These are phyloP conservation scores for Battus philenor DNA, from an alignment of 1,140 invertebrate genomes.

Conservation along the genomic window DNA sequence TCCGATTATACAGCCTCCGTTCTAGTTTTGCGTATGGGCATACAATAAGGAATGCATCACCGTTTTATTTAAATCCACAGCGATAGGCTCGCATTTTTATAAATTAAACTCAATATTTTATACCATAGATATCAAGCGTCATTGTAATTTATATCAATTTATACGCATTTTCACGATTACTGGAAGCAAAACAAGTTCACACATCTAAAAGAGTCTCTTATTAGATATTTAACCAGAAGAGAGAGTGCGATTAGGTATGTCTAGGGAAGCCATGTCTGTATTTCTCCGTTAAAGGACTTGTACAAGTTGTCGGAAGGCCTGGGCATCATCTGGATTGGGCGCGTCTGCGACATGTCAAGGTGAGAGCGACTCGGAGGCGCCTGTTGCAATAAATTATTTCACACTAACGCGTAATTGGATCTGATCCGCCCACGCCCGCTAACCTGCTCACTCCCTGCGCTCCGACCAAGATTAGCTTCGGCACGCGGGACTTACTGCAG, in stretches of 20 bases:
- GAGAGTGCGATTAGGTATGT: conserved; percentile 13
- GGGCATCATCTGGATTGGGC: conserved; percentile 31
- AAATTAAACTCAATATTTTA: too few species aligned
- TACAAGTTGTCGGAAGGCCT: conserved; percentile 39
- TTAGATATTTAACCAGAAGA: conserved; percentile 8
- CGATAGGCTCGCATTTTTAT: background rate
- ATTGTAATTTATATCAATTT: too few species aligned
- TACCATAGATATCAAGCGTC: too few species aligned
- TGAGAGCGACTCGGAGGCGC: conserved; percentile 50
- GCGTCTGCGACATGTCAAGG: conserved; percentile 49
- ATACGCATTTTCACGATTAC: too few species aligned
- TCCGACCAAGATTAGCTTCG: background rate
- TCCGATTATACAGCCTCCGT: conserved; percentile 46
- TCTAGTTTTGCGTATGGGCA: conserved; percentile 42
- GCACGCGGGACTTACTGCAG: background rate
- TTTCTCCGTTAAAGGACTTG: conserved; percentile 34
- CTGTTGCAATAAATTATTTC: conserved; percentile 58
- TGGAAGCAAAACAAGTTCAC: conserved; percentile 12
- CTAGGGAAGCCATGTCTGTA: conserved; percentile 27
- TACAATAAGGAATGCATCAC: conserved; percentile 38
- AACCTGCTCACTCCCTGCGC: conserved; percentile 27
- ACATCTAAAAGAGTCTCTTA: background rate
- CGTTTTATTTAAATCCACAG: conserved; percentile 23
- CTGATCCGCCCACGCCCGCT: conserved; percentile 42
- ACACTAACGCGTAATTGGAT: conserved; percentile 56